A percentile compares a stretch with the other conserved stretches of the same genome.
Conservation (phyloP, 2,113 vertebrate species). For the Nannospalax galili region DNA sequence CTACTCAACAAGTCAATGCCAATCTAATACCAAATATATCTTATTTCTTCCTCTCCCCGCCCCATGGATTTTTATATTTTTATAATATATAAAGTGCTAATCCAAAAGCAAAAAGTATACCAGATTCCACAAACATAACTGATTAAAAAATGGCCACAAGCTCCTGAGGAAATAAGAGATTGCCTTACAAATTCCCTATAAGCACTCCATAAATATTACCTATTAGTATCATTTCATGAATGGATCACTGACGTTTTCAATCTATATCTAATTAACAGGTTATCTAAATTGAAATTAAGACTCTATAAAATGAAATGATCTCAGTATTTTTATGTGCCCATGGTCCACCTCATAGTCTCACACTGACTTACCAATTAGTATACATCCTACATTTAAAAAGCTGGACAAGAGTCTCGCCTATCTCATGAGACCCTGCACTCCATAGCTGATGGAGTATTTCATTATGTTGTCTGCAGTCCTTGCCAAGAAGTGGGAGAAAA, state of each 20-base stretch:
- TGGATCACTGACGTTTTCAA: neutral
- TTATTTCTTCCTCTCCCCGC: neutral
- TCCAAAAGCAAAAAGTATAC: neutral
- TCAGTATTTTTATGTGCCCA: constrained; percentile 7
- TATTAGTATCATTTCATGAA: neutral
- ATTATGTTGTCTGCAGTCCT: constrained; percentile 60
- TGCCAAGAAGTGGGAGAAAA: constrained; percentile 62
- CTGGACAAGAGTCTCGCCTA: neutral
- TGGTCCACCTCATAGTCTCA: neutral
- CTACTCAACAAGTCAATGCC: neutral
- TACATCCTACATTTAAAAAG: neutral
- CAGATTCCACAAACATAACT: neutral
- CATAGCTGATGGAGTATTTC: constrained; percentile 55
- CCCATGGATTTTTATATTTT: neutral
- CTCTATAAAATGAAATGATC: constrained; percentile 38
- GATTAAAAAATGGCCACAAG: neutral
- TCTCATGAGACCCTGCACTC: constrained; percentile 23
- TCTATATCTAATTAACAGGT: neutral
- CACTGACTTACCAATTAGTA: constrained; percentile 6
- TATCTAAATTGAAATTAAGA: constrained; percentile 10
- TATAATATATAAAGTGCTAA: neutral
- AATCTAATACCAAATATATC: neutral
- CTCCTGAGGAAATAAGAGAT: neutral
- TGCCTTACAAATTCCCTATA: neutral
- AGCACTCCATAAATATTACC: neutral